These are phyloP conservation scores for Pachliopta kotzebuea DNA, from an alignment of 2,888 invertebrate genomes.

Conservation along the genomic window DNA sequence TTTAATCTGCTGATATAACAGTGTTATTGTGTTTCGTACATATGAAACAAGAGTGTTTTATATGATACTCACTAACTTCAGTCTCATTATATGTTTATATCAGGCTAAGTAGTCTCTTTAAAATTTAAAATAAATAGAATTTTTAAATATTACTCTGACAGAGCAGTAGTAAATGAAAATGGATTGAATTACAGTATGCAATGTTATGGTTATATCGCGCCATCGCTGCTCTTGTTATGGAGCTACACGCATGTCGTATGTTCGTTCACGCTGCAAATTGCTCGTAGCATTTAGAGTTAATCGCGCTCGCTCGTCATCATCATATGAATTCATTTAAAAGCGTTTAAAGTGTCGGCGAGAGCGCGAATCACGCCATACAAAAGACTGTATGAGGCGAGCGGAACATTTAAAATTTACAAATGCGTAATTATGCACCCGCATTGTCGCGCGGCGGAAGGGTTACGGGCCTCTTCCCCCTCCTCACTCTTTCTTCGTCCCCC, in stretches of 20 bases:
- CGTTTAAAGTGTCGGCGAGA: conserved; percentile 66
- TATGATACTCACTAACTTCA: too few species aligned
- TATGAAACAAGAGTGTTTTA: too few species aligned
- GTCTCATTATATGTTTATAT: too few species aligned
- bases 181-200: too few species aligned
- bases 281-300: conserved; percentile 60
- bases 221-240: not conserved
- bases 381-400: conserved; percentile 75
- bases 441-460: conserved; percentile 76
- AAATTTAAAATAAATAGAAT: too few species aligned
- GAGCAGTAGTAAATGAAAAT: too few species aligned
- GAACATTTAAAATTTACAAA: conserved; percentile 80
- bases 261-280: conserved; percentile 47
- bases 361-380: conserved; percentile 77
- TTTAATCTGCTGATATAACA: too few species aligned
- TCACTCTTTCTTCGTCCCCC: conserved; percentile 50
- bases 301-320: conserved; percentile 59
- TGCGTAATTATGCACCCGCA: conserved; percentile 81
- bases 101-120: too few species aligned
- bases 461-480: conserved; percentile 45
- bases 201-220: too few species aligned
- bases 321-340: conserved; percentile 64
- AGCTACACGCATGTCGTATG: not conserved
- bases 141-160: too few species aligned
- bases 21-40: too few species aligned